Base-by-base conservation (phyloP, 2,113 vertebrate species). In the Prolemur simus region DNA sequence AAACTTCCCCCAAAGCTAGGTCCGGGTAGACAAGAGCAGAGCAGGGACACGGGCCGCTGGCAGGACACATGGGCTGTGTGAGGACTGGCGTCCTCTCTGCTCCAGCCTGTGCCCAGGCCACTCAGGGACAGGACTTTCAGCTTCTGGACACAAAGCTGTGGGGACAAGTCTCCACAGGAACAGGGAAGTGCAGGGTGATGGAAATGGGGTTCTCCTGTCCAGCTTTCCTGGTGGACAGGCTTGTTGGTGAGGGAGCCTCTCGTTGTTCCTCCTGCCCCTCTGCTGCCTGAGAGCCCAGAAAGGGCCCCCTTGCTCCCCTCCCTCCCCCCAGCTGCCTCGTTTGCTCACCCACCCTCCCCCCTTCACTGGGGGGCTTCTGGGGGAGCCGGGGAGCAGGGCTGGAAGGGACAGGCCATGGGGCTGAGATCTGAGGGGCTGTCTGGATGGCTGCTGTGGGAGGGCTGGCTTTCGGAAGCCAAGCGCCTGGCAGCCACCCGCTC, bases 1-100 rank as follows among this genome's bases (percentile, higher is more conserved):
- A 37, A 80, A 45, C 63, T 39, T 60, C 47, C 66, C 82, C 60
- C 73, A 37, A 63, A 76, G n/a, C 63, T 45, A 39, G 27, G 95
- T 81, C 25, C 80, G 68, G 17, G 17, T 6, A 73, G 39, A 60
- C 49, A 49, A 84, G 37, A 80, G 54, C 13, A 11, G 13, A 23
- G 8, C 6, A 10, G 66, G 60, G 37, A 14, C 0, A 17, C 63
- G 54, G 21, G 60, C 34, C 37, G 2, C 37, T 39, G 32, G 63
- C 0, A 1, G 60, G n/a, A 12, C 8, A 0, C 21, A 17, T n/a
- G 6, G 10, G 60, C 3, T 23, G 4, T 20, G 17, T 14, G 49
- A 23, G 34, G 74, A 8, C 42, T 76, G 49, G 66, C 15, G 13
- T 25, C 69, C 45, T 86, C 27, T 14, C n/a, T 27, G 68, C 45